phyloP scores from a whole-genome alignment of 2,888 invertebrate genomes.

The Sicus ferrugineus region DNA sequence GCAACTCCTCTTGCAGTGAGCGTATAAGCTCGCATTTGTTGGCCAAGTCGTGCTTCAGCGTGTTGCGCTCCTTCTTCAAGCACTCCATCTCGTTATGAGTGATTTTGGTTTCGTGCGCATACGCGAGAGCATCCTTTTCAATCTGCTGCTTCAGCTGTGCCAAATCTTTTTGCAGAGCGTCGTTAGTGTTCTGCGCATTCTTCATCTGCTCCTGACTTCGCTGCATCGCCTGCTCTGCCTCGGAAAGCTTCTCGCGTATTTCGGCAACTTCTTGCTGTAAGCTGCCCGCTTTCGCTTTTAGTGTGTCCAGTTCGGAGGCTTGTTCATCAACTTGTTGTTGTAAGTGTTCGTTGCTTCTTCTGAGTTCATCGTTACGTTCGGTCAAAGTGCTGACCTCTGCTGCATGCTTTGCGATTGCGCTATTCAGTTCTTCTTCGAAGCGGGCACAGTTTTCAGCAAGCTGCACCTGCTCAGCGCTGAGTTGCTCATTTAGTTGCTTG shows the following conservation, averaged over 20 bases:
- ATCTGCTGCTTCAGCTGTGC: conserved; percentile 55
- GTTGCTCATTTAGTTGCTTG: conserved; percentile 53
- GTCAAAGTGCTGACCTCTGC: conserved; percentile 47
- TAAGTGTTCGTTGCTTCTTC: conserved; percentile 40
- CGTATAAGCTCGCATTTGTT: conserved; percentile 61
- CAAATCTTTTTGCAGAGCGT: conserved; percentile 51
- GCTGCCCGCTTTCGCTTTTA: conserved; percentile 41
- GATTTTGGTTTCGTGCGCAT: conserved; percentile 56
- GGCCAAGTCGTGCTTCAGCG: conserved; percentile 58
- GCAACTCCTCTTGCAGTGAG: conserved; percentile 58
- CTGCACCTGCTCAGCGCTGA: conserved; percentile 47
- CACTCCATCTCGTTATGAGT: conserved; percentile 58
- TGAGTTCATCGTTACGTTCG: conserved; percentile 39
- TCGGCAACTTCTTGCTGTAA: conserved; percentile 50
- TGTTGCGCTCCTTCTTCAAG: conserved; percentile 58
- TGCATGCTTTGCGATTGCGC: conserved; percentile 51
- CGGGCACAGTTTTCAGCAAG: conserved; percentile 47
- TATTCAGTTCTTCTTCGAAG: conserved; percentile 50
- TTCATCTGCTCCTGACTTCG: conserved; percentile 52
- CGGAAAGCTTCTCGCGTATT: conserved; percentile 47
- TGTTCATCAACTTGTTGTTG: conserved; percentile 46
- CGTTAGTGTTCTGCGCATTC: conserved; percentile 54
- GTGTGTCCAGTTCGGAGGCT: conserved; percentile 40
- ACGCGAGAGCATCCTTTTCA: conserved; percentile 58
- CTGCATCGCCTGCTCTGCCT: conserved; percentile 48